Evolutionary conservation across 2,888 invertebrate genomes (phyloP).

Genomic region (Laothoe populi): DNA sequence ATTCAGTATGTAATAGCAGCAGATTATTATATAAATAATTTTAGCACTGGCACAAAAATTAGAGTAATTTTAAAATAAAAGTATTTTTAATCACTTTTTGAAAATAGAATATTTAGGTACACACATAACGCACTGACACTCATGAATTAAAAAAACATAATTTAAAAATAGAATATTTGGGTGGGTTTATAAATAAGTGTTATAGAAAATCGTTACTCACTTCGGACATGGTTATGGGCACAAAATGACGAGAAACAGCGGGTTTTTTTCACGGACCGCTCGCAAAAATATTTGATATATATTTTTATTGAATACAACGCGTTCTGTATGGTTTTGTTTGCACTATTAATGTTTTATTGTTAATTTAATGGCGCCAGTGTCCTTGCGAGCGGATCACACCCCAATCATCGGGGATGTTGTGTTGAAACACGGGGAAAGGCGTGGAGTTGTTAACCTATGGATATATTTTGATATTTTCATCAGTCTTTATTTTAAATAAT

Average conservation of each 20-base stretch:
- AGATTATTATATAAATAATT: neutral
- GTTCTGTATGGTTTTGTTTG: conserved; percentile 54
- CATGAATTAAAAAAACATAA: neutral
- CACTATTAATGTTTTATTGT: conserved; percentile 62
- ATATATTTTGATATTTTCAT: too few relatives aligned
- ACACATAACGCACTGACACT: conserved; percentile 11
- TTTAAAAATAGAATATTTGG: conserved; percentile 48
- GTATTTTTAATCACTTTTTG: neutral
- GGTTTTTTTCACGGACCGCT: conserved; percentile 26
- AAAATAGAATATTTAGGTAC: neutral
- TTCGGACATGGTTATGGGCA: conserved; percentile 37
- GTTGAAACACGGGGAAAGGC: conserved; percentile 51
- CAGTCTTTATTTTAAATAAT: too few relatives aligned
- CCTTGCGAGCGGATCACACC: conserved; percentile 74
- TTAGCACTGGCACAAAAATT: conserved; percentile 10
- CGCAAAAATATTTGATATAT: conserved; percentile 29
- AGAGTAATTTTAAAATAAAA: neutral
- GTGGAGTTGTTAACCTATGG: conserved; percentile 51
- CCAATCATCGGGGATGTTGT: conserved; percentile 71
- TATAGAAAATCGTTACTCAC: conserved; percentile 70
- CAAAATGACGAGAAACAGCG: neutral
- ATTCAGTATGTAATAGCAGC: neutral
- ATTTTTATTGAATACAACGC: conserved; percentile 27
- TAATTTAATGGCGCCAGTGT: conserved; percentile 66
- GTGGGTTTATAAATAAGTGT: conserved; percentile 47